These are phyloP conservation scores for Patiria pectinifera DNA, from an alignment of 53 echinoderm and acorn worm genomes.

Conservation along the genomic window DNA sequence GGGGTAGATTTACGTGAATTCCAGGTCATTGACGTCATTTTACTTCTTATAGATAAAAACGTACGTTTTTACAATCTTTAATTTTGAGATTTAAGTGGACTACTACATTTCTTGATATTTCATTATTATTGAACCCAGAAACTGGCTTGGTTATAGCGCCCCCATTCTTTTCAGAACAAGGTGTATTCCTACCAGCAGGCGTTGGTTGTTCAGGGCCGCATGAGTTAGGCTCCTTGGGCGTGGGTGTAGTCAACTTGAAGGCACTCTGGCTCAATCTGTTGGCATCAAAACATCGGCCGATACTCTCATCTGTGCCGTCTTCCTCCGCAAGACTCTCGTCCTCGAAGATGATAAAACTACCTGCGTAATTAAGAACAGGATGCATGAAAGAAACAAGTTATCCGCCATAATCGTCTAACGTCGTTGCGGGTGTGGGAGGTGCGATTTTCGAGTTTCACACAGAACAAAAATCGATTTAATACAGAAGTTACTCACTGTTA, in stretches of 20 bases:
- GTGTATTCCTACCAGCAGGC: neutral
- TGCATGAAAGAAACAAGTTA: neutral
- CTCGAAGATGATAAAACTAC: conserved; percentile 52
- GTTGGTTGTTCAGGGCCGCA: conserved; percentile 11
- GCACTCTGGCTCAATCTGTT: conserved; percentile 61
- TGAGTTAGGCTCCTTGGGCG: conserved; percentile 64
- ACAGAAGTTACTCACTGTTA: no score
- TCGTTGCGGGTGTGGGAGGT: no score
- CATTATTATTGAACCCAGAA: no score
- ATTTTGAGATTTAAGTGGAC: no score
- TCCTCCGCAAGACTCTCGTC: conserved; percentile 43
- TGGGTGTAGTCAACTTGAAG: conserved; percentile 56
- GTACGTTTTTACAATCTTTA: no score
- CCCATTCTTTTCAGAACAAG: neutral
- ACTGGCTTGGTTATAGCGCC: no score
- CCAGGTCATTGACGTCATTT: no score
- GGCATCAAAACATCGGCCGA: conserved; percentile 76
- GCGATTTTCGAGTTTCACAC: no score
- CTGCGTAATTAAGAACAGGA: conserved; percentile 3
- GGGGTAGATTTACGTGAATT: no score
- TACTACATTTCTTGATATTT: no score
- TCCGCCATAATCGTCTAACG: neutral
- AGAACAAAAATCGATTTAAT: no score
- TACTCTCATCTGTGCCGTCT: conserved; percentile 46
- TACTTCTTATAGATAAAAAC: no score